These are phyloP conservation scores for Tenualosa thibaudeaui DNA, from an alignment of 2,797 vertebrate species.

Conservation along the genomic window DNA sequence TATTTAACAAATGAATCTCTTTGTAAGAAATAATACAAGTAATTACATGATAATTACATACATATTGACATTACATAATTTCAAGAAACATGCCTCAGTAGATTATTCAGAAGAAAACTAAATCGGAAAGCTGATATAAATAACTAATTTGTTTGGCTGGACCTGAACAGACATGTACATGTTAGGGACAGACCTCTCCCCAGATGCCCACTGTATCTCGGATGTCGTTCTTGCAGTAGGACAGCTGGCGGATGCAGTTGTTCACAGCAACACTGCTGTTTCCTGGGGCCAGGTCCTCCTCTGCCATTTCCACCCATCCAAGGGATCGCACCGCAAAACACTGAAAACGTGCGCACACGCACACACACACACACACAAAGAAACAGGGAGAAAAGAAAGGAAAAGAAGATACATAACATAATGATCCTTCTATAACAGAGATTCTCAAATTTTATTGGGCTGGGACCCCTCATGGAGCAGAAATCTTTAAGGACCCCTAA, in stretches of 20 bases:
- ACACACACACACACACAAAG: conserved; percentile 19
- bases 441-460: too few species aligned
- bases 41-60: too few species aligned
- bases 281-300: conserved; percentile 94
- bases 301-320: conserved; percentile 98
- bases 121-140: background rate
- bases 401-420: background rate
- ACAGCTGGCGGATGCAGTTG: conserved; percentile 98
- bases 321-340: conserved; percentile 95
- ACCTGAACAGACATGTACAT: too few species aligned
- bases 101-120: too few species aligned
- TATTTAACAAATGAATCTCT: too few species aligned
- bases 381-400: background rate
- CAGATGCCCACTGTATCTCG: conserved; percentile 96
- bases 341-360: conserved; percentile 60
- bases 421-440: too few species aligned
- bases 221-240: conserved; percentile 98
- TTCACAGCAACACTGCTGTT: conserved; percentile 97
- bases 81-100: too few species aligned
- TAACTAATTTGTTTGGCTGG: too few species aligned
- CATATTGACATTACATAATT: too few species aligned
- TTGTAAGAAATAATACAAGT: too few species aligned
- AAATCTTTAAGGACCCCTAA: too few species aligned
- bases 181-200: conserved; percentile 83
- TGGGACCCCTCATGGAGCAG: too few species aligned